These are phyloP conservation scores for Todus mexicanus DNA, from an alignment of 2,797 vertebrate genomes.

Conservation along the genomic window DNA sequence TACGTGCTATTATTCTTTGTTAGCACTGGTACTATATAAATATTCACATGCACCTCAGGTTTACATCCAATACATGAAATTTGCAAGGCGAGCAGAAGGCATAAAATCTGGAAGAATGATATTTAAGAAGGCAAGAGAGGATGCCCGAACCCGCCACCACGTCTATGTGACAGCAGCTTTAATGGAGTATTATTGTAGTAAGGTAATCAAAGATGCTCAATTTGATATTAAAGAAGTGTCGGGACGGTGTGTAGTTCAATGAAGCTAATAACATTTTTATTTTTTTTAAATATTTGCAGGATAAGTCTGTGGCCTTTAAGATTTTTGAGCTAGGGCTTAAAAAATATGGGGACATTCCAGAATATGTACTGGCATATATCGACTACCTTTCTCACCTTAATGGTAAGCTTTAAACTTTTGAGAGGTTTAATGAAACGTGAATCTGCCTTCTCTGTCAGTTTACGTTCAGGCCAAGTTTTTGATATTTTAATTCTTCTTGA, in stretches of 20 bases:
- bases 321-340: constrained; percentile 99
- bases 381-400: constrained; percentile 99
- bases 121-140: constrained; percentile 98
- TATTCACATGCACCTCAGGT: constrained; percentile 74
- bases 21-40: neutral
- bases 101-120: constrained; percentile 97
- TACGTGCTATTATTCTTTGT: neutral
- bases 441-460: neutral
- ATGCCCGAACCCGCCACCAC: constrained; percentile 92
- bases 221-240: neutral
- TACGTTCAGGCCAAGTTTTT: neutral
- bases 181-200: constrained; percentile 99
- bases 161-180: constrained; percentile 97
- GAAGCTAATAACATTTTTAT: neutral
- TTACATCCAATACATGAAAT: constrained; percentile 99
- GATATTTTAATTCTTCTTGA: neutral
- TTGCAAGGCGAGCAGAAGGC: constrained; percentile 95
- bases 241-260: neutral
- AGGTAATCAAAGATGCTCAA: constrained; percentile 73
- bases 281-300: constrained; percentile 73
- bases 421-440: neutral
- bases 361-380: constrained; percentile 98
- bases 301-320: constrained; percentile 99
- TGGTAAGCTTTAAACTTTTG: constrained; percentile 77
- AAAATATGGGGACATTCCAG: constrained; percentile 98